Evolutionary conservation across 2,888 invertebrate genomes (phyloP), one percentile per base, ranked within the genome.

Genomic region (Amblyteles armatorius): DNA sequence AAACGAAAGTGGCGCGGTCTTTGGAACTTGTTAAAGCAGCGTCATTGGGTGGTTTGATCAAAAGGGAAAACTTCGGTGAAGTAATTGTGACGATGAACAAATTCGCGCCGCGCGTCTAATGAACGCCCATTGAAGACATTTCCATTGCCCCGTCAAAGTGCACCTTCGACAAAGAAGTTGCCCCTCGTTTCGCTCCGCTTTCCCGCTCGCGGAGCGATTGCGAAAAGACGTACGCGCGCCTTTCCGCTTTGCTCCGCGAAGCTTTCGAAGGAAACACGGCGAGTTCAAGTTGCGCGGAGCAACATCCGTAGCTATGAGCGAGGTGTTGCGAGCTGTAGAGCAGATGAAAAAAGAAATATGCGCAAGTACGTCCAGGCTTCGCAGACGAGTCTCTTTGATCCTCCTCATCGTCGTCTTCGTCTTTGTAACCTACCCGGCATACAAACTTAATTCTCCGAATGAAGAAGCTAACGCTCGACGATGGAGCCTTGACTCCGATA

Each of bases 381-480:
- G 50, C 5, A 60, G 76, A 57, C 79, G 48, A 79, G 73, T 63
- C 33, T 33, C 40, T 63, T 33, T 29, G 7, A 29, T 55, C 60
- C 29, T 16, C 60, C 5, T n/a, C 16, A 26, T 6, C n/a, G 33
- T 29, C 6, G 29, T 33, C 33, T 5, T 13, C 60, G 13, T 7
- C 60, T 29, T n/a, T 33, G 60, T 9, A 29, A 26, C 26, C 16
- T 63, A 33, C n/a, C 26, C 33, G 33, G 40, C 67, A 50, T 55
- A 67, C 73, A 85, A 87, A 83, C 73, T 87, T 86, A 86, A 87
- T 86, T 73, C 82, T 69, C 73, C 82, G 87, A 87, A 80, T 85
- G 76, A 82, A 84, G 83, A 87, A 86, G 79, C 82, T 79, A 80
- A 77, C 83, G 74, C n/a, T 48, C 52, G 36, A 57, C 60, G 67